phyloP scores from a whole-genome alignment of 2,797 vertebrate species.

The Cyprinella venusta region DNA sequence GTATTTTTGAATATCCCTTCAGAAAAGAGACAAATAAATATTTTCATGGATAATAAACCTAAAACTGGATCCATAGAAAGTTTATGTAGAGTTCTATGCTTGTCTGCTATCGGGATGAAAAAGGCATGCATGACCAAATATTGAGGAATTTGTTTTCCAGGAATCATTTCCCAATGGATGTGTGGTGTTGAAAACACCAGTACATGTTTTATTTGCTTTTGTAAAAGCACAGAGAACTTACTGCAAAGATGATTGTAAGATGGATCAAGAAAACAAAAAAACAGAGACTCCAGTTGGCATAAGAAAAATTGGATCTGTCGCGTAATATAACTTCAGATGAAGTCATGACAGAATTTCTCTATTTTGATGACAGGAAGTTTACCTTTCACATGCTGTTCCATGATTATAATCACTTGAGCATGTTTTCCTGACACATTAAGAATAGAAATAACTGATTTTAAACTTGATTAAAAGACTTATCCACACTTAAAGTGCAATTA shows the following conservation, averaged over 20 bases:
- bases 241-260: slow-evolving; percentile 4
- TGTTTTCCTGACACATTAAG: slow-evolving; percentile 16
- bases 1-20: not conserved
- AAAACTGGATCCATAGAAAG: slow-evolving; percentile 65
- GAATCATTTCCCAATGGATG: not conserved
- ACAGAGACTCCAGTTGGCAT: slow-evolving; percentile 42
- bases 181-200: not conserved
- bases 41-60: slow-evolving; percentile 61
- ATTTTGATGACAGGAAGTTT: slow-evolving; percentile 9
- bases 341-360: slow-evolving; percentile 43
- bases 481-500: not conserved
- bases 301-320: slow-evolving; percentile 58
- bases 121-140: not conserved
- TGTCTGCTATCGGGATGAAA: not conserved
- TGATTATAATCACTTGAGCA: slow-evolving; percentile 36
- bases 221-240: not conserved
- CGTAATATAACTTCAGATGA: slow-evolving; percentile 42
- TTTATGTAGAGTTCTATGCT: slow-evolving; percentile 55
- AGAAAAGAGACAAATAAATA: not conserved
- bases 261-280: slow-evolving; percentile 23
- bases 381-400: slow-evolving; percentile 16
- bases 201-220: not conserved
- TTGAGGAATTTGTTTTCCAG: slow-evolving; percentile 1
- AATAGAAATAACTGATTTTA: slow-evolving; percentile 25
- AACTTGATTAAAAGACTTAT: slow-evolving; percentile 15